Evolutionary conservation across 1,140 invertebrate species (phyloP).

Genomic region (Chrysoperla carnea): DNA sequence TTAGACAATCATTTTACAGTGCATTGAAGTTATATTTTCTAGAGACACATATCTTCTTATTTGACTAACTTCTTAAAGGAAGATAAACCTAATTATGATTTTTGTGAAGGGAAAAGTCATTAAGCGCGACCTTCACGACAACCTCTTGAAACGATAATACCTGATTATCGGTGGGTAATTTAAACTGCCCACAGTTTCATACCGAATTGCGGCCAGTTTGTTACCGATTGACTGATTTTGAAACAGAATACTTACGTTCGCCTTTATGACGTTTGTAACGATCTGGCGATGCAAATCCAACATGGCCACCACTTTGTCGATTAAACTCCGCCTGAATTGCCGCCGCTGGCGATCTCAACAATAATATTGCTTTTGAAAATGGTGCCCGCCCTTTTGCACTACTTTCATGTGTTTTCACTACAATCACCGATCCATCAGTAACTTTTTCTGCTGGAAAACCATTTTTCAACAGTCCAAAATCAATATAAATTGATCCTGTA

Average conservation of each 20-base stretch:
- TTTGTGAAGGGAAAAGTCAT: too few relatives aligned
- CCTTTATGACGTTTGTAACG: conserved; percentile 39
- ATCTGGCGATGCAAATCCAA: conserved; percentile 45
- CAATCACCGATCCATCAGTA: conserved; percentile 50
- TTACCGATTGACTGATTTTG: too few relatives aligned
- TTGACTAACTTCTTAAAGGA: too few relatives aligned
- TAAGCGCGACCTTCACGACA: too few relatives aligned
- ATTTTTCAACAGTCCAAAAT: conserved; percentile 49
- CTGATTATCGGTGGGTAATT: too few relatives aligned
- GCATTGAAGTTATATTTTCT: too few relatives aligned
- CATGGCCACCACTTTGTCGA: conserved; percentile 48
- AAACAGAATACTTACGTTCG: conserved; percentile 30
- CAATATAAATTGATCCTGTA: conserved; percentile 63
- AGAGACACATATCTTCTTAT: too few relatives aligned
- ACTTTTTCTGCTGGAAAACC: conserved; percentile 65
- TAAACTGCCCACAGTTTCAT: too few relatives aligned
- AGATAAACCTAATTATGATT: too few relatives aligned
- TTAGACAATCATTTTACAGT: too few relatives aligned
- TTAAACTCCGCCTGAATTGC: conserved; percentile 59
- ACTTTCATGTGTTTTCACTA: conserved; percentile 67
- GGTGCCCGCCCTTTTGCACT: conserved; percentile 33
- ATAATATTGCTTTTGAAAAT: conserved; percentile 45
- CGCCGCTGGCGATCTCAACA: conserved; percentile 50
- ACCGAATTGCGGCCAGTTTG: too few relatives aligned
- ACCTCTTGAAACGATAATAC: too few relatives aligned